phyloP scores from a whole-genome alignment of 2,888 invertebrate species.

The Diarsia rubi region DNA sequence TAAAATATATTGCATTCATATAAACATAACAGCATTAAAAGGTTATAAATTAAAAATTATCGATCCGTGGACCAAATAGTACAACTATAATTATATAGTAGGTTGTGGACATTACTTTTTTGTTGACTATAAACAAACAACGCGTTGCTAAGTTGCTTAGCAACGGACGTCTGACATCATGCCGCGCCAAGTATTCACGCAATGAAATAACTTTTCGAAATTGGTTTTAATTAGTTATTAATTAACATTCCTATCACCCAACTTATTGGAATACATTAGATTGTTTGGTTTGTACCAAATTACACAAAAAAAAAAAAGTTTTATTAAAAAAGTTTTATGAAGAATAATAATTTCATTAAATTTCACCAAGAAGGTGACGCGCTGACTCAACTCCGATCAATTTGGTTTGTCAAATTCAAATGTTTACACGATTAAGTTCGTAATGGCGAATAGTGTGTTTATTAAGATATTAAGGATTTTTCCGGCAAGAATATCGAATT shows the following conservation, averaged over 20 bases:
- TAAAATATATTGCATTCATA: conserved; percentile 20
- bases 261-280: background rate
- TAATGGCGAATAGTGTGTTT: conserved; percentile 48
- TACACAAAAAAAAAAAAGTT: background rate
- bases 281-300: background rate
- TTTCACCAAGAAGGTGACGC: conserved; percentile 5
- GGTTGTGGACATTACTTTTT: conserved; percentile 4
- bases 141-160: conserved; percentile 59
- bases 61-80: background rate
- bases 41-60: conserved; percentile 23
- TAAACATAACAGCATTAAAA: background rate
- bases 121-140: conserved; percentile 44
- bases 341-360: conserved; percentile 15
- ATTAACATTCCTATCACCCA: background rate
- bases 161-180: conserved; percentile 42
- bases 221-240: conserved; percentile 10
- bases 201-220: conserved; percentile 29
- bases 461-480: conserved; percentile 49
- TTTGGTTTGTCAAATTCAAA: conserved; percentile 63
- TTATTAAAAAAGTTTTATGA: too few species aligned
- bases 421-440: conserved; percentile 44
- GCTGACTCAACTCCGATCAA: conserved; percentile 18
- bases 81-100: too few species aligned
- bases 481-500: conserved; percentile 50
- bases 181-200: conserved; percentile 32